A percentile compares a stretch with the other conserved stretches of the same genome.
These are phyloP conservation scores for Pandion haliaetus DNA, from an alignment of 2,113 vertebrate genomes.

Conservation along the genomic window DNA sequence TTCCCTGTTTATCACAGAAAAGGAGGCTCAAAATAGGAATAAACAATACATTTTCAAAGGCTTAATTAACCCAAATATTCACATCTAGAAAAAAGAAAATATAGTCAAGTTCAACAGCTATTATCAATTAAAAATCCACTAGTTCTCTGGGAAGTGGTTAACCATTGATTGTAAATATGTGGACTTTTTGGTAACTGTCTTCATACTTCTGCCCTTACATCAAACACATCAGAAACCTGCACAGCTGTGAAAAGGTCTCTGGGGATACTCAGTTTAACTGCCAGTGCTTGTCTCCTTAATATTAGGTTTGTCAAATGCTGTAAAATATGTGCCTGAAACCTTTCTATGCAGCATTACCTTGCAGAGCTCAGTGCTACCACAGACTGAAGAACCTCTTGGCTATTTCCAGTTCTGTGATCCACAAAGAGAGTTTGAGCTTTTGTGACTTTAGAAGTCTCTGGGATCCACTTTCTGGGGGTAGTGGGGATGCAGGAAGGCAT, in stretches of 20 bases:
- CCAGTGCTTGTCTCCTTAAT: not conserved
- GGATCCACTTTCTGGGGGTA: not conserved
- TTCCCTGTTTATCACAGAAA: not conserved
- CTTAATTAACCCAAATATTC: not conserved
- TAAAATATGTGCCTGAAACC: not conserved
- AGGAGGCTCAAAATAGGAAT: not conserved
- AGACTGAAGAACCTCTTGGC: not conserved
- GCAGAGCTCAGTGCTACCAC: not conserved
- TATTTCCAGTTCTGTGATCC: not conserved
- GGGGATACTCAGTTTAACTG: not conserved
- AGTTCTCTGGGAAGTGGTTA: not conserved
- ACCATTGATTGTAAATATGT: not conserved
- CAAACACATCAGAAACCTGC: not conserved
- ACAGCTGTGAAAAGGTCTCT: not conserved
- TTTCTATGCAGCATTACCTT: not conserved
- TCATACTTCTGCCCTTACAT: not conserved
- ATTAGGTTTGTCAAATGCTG: not conserved
- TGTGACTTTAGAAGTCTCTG: not conserved
- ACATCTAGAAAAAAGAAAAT: not conserved
- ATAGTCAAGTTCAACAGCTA: not conserved
- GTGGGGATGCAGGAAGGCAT: not conserved
- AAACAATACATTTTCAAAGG: not conserved
- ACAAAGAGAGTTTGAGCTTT: not conserved
- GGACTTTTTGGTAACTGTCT: not conserved
- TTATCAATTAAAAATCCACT: not conserved